Base-by-base conservation (phyloP, 2,888 invertebrate species). In the Agrochola litura region DNA sequence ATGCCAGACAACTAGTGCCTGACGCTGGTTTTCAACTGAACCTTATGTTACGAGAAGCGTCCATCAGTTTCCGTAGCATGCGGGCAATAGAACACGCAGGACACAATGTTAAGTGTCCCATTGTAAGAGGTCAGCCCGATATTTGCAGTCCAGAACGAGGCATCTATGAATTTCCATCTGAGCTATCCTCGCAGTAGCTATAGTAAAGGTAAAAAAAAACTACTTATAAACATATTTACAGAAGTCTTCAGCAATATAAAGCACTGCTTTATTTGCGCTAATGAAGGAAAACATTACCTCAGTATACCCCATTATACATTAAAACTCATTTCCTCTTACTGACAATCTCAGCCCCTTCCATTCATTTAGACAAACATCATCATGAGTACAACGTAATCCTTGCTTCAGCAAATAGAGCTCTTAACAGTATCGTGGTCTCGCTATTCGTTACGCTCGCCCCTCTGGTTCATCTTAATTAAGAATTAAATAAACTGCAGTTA, bases 401-500 rank as follows among this genome's bases (percentile, higher is more conserved):
- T 77, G 69, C 74, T 74, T 52, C 30, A 25, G 60, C n/a, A 63
- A 75, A 82, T 68, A 75, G 41, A 79, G 73, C 68, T 80, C 66
- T 80, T 72, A 77, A 60, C 77, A 66, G 60, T 41, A 73, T 73
- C 75, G 71, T 54, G 76, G 76, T 73, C 60, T 22, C n/a, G 43
- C 65, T 79, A 76, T 77, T 74, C 43, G 65, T 79, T 79, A 68
- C 30, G n/a, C 22, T 54, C 58, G 25, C 43, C 66, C 70, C 65
- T 77, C 10, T 63, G 25, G 70, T 80, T 82, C n/a, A 78, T 86
- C 73, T 71, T 79, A 77, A 87, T 80, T 71, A 68, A 41, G 68
- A 78, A 66, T 86, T 72, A 68, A 79, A 71, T 80, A 76, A 84
- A 77, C 75, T 75, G 49, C 30, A 76, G 81, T 77, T 81, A 74